phyloP scores from a whole-genome alignment of 2,888 invertebrate genomes.

The Koerneria pararmatus region DNA sequence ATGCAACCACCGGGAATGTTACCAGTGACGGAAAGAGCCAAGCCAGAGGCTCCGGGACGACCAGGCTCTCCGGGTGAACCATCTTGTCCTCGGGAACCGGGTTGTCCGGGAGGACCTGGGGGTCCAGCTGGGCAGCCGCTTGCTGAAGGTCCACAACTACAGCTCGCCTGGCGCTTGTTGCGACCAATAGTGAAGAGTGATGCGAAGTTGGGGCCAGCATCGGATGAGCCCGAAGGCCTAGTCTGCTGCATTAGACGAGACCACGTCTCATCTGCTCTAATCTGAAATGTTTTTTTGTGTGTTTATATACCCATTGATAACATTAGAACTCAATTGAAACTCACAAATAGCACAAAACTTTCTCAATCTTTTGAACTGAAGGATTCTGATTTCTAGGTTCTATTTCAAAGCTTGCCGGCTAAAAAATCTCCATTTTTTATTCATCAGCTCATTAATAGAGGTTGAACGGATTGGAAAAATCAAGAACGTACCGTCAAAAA shows the following conservation, averaged over 20 bases:
- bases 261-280: conserved; percentile 21
- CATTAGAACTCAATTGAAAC: no score
- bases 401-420: no score
- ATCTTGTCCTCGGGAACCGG: conserved; percentile 26
- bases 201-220: conserved; percentile 20
- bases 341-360: no score
- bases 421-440: no score
- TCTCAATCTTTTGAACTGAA: no score
- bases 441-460: no score
- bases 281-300: conserved; percentile 21
- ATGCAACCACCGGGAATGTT: conserved; percentile 40
- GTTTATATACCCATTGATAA: no score
- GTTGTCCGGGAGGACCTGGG: conserved; percentile 19
- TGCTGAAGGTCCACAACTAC: conserved; percentile 20
- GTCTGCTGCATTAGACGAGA: conserved; percentile 21
- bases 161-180: conserved; percentile 22
- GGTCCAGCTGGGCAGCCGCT: conserved; percentile 23
- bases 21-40: conserved; percentile 33
- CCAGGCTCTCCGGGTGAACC: conserved; percentile 38
- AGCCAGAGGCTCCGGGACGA: conserved; percentile 35
- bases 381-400: no score
- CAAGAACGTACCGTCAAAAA: no score
- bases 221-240: conserved; percentile 21
- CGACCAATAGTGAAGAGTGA: conserved; percentile 20
- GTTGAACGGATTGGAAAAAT: no score